Evolutionary conservation across 1,140 invertebrate genomes (phyloP).

Genomic region (Macrobrachium rosenbergii): DNA sequence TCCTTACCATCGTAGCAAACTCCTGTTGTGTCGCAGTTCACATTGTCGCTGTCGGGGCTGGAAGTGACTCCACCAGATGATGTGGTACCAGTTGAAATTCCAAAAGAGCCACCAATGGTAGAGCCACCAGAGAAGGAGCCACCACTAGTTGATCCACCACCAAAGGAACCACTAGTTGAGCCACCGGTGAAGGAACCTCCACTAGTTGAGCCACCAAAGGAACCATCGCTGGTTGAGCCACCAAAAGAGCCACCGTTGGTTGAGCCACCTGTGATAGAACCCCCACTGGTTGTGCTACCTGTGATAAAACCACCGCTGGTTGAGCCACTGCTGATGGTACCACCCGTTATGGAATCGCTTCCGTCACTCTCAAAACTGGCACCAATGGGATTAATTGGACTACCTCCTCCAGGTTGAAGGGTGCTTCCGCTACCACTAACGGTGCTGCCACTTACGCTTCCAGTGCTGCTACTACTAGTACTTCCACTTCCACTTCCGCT

Average conservation of each 20-base stretch:
- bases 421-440: background rate
- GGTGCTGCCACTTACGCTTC: background rate
- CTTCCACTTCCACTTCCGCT: background rate
- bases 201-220: conserved; percentile 60
- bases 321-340: background rate
- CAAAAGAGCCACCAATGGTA: background rate
- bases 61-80: conserved; percentile 2
- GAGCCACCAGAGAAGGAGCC: background rate
- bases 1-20: conserved; percentile 91
- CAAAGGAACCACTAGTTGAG: background rate
- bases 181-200: background rate
- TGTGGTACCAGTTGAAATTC: background rate
- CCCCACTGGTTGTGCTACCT: background rate
- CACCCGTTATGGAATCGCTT: no score
- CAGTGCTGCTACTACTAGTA: background rate
- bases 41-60: conserved; percentile 73
- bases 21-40: conserved; percentile 93
- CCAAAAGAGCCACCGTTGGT: background rate
- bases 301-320: background rate
- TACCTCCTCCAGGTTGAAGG: no score
- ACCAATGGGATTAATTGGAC: no score
- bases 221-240: background rate
- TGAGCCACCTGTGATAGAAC: background rate
- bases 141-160: conserved; percentile 34
- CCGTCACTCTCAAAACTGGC: no score